Conservation (phyloP, 1,140 invertebrate genomes). For the Ostrea edulis region DNA sequence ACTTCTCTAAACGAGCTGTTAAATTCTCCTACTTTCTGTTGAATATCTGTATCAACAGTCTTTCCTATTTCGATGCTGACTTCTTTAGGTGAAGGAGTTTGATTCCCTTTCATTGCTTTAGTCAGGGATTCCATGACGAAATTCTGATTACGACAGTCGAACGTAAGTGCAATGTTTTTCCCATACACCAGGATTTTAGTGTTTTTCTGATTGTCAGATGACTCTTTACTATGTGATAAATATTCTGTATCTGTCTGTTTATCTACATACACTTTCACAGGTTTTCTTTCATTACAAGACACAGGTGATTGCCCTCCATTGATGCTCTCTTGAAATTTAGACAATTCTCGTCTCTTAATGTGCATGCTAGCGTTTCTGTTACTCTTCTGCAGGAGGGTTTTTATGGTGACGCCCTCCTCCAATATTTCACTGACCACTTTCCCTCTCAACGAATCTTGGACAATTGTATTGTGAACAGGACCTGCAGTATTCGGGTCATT, state of each 20-base stretch:
- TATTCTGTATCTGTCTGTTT: background rate
- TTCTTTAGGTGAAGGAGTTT: background rate
- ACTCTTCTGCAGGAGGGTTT: background rate
- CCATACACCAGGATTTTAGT: slow-evolving; percentile 58
- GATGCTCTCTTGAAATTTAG: background rate
- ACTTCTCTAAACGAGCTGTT: background rate
- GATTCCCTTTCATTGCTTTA: slow-evolving; percentile 34
- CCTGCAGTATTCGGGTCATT: background rate
- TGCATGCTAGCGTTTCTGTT: background rate
- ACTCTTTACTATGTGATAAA: background rate
- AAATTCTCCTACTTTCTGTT: background rate
- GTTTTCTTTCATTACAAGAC: background rate
- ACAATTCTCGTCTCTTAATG: background rate
- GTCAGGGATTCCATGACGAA: slow-evolving; percentile 30
- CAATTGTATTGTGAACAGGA: slow-evolving; percentile 9
- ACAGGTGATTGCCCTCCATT: background rate
- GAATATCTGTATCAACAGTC: background rate
- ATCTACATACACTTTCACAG: background rate
- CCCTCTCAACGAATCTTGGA: background rate
- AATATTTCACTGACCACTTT: background rate
- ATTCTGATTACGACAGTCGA: slow-evolving; percentile 53
- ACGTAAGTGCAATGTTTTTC: slow-evolving; percentile 57
- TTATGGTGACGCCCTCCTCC: slow-evolving; percentile 4
- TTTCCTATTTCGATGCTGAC: slow-evolving; percentile 24
- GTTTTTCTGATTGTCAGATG: slow-evolving; percentile 47